Base-by-base conservation (phyloP, 1,140 invertebrate species). In the Caenorhabditis briggsae region DNA sequence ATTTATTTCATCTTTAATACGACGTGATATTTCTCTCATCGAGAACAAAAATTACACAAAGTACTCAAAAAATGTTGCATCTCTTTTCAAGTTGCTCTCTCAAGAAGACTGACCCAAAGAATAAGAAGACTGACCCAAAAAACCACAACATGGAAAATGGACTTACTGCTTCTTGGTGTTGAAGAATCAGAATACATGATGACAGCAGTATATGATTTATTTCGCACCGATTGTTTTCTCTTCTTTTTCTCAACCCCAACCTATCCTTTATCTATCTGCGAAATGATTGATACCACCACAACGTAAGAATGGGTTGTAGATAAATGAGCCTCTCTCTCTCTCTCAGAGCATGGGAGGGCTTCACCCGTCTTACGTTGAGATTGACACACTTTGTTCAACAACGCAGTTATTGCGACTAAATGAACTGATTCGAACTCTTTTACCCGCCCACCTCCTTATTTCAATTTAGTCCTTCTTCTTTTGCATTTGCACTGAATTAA, bases 131-230 rank as follows among this genome's bases (percentile, higher is more conserved):
- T 33, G 33, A 33, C 33, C 33, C 33, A 33, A 33, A 33, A 1
- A 33, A 53, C 59, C 59, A 61, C 56, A 58, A 58, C 16, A 33
- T 33, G 33, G 33, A 58, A n/a, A 58, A 23, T 6, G 50, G 33
- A 48, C 70, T 78, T n/a, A 78, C 70, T 78, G 70, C 46, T 50
- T 50, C 46, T 50, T 9, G 70, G 46, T 12, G 46, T 12, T 23
- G 70, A 78, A n/a, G 70, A 78, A 78, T 50, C 70, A 43, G 70
- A 78, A 78, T 78, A 78, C 70, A 78, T 78, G 46, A 50, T n/a
- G 46, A 50, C 70, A 78, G 43, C 20, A 18, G 0, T 23, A 78
- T 78, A 78, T 50, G 70, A 50, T 78, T 78, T 50, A 78, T 50
- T 78, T 48, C 46, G 70, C 46, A 78, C 70, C 33, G 33, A 16